A percentile compares a stretch with the other conserved stretches of the same genome.
These are phyloP conservation scores for Tylochromis polylepis DNA, from an alignment of 2,113 vertebrate genomes.

Conservation along the genomic window DNA sequence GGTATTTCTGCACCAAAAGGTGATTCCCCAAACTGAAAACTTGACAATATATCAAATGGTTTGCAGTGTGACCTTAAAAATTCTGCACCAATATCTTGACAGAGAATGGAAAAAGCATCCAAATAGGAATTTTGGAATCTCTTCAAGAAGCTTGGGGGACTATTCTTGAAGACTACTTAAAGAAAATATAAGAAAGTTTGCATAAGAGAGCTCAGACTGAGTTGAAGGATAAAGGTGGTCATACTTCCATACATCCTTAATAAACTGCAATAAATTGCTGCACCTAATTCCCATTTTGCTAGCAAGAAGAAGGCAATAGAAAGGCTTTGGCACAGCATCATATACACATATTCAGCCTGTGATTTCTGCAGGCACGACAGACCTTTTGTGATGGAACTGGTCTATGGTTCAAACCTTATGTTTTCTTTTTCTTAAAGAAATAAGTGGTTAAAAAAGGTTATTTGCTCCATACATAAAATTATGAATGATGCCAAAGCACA, in stretches of 20 bases:
- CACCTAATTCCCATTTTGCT: not conserved
- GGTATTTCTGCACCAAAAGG: not conserved
- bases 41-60: not conserved
- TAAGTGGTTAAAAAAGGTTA: not conserved
- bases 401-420: not conserved
- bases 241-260: not conserved
- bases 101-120: not conserved
- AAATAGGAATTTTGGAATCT: not conserved
- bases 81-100: not conserved
- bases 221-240: not conserved
- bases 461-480: not conserved
- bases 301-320: not conserved
- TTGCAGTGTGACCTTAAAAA: not conserved
- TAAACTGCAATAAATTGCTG: not conserved
- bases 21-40: not conserved
- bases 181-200: not conserved
- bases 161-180: not conserved
- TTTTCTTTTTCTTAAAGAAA: not conserved
- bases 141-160: not conserved
- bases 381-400: not conserved
- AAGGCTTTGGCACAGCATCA: not conserved
- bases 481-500: not conserved
- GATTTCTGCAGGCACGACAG: not conserved
- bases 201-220: not conserved
- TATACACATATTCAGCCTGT: not conserved